phyloP scores from a whole-genome alignment of 2,888 invertebrate genomes.

The Cinara cedri region DNA sequence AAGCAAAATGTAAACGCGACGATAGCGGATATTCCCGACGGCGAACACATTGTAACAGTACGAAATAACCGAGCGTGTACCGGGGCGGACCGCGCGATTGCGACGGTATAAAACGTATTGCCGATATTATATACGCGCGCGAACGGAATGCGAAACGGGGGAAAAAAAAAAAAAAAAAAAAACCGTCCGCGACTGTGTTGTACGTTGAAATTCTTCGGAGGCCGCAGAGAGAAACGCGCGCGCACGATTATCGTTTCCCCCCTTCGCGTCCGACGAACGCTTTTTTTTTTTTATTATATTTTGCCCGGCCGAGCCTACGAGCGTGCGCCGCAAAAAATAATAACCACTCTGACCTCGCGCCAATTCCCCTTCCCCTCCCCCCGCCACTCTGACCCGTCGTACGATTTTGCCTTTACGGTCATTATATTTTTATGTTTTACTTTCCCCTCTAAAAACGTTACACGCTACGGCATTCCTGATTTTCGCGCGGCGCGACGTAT shows the following conservation, averaged over 20 bases:
- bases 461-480: neutral
- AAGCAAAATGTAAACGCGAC: no score
- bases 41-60: no score
- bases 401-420: neutral
- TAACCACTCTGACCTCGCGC: conserved; percentile 45
- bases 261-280: no score
- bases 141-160: conserved; percentile 47
- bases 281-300: conserved; percentile 6
- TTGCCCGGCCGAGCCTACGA: neutral
- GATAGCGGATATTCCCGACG: no score
- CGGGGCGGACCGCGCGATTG: no score
- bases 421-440: neutral
- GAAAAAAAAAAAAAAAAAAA: conserved; percentile 28
- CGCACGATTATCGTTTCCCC: neutral
- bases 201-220: neutral
- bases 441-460: no score
- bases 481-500: neutral
- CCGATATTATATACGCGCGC: no score
- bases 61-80: no score
- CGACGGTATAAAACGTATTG: no score
- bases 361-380: neutral
- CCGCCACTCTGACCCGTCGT: neutral
- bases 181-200: neutral
- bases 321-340: neutral
- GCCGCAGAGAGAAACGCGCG: neutral